These are phyloP conservation scores for Clusia tigrina DNA, from an alignment of 2,888 invertebrate species.

Conservation along the genomic window DNA sequence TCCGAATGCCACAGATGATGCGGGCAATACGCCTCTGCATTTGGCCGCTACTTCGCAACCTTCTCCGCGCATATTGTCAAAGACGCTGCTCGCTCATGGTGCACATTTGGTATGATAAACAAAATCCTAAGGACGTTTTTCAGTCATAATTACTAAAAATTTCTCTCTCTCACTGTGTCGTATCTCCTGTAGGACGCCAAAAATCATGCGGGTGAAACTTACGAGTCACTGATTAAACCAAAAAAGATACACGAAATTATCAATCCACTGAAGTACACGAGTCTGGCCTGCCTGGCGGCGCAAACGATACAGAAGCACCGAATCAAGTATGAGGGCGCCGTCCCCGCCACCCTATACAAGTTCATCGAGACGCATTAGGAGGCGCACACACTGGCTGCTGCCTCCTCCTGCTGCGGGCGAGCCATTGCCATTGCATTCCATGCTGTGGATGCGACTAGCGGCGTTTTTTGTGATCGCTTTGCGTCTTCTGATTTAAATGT, in stretches of 20 bases:
- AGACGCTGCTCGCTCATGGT: slow-evolving; percentile 78
- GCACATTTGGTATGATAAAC: slow-evolving; percentile 66
- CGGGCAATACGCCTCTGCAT: slow-evolving; percentile 89
- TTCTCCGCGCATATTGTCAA: slow-evolving; percentile 75
- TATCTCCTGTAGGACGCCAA: slow-evolving; percentile 67
- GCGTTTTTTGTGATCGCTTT: slow-evolving; percentile 14
- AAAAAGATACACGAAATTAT: slow-evolving; percentile 73
- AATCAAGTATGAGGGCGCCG: slow-evolving; percentile 70
- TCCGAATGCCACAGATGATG: slow-evolving; percentile 80
- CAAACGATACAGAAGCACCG: slow-evolving; percentile 77
- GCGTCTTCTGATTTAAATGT: slow-evolving; percentile 11
- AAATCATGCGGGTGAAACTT: slow-evolving; percentile 79
- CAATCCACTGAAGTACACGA: slow-evolving; percentile 80
- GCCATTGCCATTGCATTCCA: neutral
- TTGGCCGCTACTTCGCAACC: slow-evolving; percentile 79
- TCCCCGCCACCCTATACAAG: slow-evolving; percentile 68
- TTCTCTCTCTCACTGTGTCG: neutral
- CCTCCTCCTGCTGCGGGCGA: neutral
- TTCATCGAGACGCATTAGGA: slow-evolving; percentile 63
- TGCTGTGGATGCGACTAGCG: neutral
- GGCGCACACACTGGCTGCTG: slow-evolving; percentile 10
- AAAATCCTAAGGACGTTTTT: no score
- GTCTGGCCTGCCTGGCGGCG: slow-evolving; percentile 87
- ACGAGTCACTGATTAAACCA: slow-evolving; percentile 73
- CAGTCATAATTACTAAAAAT: no score